Evolutionary conservation across 2,113 vertebrate species (phyloP), one percentile per base, ranked within the genome.

Genomic region (Labrus mixtus): DNA sequence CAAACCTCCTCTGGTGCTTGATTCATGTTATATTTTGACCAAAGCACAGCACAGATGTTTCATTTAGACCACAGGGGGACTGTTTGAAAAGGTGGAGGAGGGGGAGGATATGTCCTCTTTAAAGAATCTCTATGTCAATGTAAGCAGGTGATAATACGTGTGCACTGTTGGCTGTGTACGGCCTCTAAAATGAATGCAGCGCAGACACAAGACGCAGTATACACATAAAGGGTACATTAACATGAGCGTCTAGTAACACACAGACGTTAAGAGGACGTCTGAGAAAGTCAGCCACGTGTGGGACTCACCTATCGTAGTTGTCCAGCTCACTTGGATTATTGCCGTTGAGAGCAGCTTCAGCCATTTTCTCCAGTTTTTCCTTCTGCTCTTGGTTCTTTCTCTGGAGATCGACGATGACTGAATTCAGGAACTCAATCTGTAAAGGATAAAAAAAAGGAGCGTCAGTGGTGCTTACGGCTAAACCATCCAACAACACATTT

Each of bases 341-440:
- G 66, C 98, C 97, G 2, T 98, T 98, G n/a, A 99, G 96, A 4
- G 98, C 96, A 1, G 97, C 96, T 73, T 97, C 96, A 0, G 96
- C 96, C 97, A 99, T 95, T 89, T 94, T 96, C 84, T 97, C 96
- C 84, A 99, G 84, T 80, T 99, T 97, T 65, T 91, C 89, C 87
- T 97, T 97, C 43, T 97, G 77, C 33, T 98, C 97, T 58, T 95
- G 92, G 0, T 98, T 98, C 73, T 96, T 99, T 80, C 89, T 95
- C 66, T 99, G 97, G 54, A 99, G 97, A 82, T 99, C 98, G 71
- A 98, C 95, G 20, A 99, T 99, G 75, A 99, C 97, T 0, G 98
- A 97, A 73, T 99, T 99, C 65, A 99, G 94, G 95, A 99, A 99
- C 65, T 98, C 96, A 72, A 99, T 96, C 98, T 99, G 37, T 17